Conservation (phyloP, 2,888 invertebrate species). For the Heliothis peltigera region DNA sequence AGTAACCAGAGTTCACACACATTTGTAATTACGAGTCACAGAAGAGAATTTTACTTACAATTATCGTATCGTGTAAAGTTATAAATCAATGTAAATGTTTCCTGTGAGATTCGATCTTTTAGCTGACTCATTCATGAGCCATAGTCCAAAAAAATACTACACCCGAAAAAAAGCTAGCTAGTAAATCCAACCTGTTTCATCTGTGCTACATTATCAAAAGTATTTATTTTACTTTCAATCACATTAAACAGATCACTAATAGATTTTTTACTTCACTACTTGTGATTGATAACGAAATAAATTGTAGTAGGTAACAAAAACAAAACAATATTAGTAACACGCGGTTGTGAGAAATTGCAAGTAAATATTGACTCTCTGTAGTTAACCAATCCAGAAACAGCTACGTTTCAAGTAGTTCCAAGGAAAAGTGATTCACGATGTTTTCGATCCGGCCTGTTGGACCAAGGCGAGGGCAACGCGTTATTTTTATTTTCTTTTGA, state of each 20-base stretch:
- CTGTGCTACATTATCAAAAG: conserved; percentile 31
- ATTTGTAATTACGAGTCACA: conserved; percentile 21
- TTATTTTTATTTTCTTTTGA: conserved; percentile 88
- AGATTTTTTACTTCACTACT: conserved; percentile 39
- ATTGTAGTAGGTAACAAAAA: conserved; percentile 54
- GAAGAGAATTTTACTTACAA: conserved; percentile 20
- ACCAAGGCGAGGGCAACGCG: conserved; percentile 73
- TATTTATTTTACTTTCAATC: conserved; percentile 34
- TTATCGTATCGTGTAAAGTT: conserved; percentile 24
- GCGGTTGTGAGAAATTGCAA: conserved; percentile 65
- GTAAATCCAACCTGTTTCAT: conserved; percentile 18
- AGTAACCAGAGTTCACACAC: conserved; percentile 23
- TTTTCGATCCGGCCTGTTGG: conserved; percentile 75
- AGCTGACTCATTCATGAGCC: conserved; percentile 32
- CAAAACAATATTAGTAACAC: conserved; percentile 56
- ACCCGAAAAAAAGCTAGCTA: conserved; percentile 20
- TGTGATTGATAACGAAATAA: conserved; percentile 58
- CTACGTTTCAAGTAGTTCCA: conserved; percentile 76
- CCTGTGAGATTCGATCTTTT: conserved; percentile 14
- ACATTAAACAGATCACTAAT: conserved; percentile 36
- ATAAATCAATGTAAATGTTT: conserved; percentile 22
- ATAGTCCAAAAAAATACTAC: conserved; percentile 6
- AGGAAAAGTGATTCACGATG: conserved; percentile 83
- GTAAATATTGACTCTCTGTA: conserved; percentile 75
- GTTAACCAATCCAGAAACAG: conserved; percentile 74